phyloP scores from a whole-genome alignment of 2,113 vertebrate species.

The Centrocercus urophasianus region DNA sequence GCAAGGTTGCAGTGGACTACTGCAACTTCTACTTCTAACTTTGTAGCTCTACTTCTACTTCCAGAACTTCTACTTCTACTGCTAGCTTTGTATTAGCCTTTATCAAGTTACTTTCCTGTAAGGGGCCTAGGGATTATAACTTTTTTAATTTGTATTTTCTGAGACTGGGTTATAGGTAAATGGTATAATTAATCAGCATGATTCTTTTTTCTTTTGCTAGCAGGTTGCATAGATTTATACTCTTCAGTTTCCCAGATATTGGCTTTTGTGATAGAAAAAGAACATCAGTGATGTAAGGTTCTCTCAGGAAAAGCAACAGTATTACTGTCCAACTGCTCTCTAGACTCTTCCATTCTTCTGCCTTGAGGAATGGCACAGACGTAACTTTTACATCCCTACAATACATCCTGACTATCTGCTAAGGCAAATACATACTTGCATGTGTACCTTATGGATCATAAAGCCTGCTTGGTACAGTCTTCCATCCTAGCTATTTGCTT shows the following conservation, averaged over 20 bases:
- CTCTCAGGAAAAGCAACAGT: background rate
- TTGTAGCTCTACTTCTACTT: background rate
- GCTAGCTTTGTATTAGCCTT: background rate
- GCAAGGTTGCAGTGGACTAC: background rate
- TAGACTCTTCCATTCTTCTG: background rate
- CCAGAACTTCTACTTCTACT: background rate
- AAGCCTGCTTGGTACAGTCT: background rate
- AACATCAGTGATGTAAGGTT: background rate
- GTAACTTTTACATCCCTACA: background rate
- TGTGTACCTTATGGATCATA: background rate
- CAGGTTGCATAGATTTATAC: background rate
- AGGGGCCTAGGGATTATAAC: background rate
- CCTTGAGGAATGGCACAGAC: background rate
- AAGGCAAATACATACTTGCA: background rate
- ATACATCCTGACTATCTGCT: background rate
- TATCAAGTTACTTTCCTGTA: background rate
- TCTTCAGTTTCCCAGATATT: background rate
- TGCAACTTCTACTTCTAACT: rapidly evolving
- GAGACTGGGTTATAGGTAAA: background rate
- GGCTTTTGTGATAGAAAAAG: background rate
- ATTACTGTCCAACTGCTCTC: background rate
- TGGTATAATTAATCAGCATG: background rate
- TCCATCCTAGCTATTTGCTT: background rate
- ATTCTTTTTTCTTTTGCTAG: background rate
- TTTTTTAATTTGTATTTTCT: background rate